Conservation (phyloP, 2,113 vertebrate species). For the Thamnaconus septentrionalis region DNA sequence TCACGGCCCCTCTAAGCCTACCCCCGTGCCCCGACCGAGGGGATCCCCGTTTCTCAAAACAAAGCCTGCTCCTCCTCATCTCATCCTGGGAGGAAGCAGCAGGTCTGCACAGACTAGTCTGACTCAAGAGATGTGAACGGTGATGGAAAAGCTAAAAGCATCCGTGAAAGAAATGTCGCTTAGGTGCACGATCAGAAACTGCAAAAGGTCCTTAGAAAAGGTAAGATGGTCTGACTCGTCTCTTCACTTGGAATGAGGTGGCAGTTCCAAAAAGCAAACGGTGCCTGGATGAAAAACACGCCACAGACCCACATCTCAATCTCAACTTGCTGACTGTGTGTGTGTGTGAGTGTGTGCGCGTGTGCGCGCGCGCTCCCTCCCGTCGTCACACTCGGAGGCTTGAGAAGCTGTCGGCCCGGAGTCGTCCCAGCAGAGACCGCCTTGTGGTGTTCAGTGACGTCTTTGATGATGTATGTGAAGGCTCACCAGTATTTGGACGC, state of each 20-base stretch:
- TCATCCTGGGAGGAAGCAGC: constrained; percentile 1
- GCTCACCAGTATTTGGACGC: constrained; percentile 76
- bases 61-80: constrained; percentile 18
- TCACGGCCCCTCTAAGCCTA: constrained; percentile 49
- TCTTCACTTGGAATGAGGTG: background rate
- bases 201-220: constrained; percentile 51
- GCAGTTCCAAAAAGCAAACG: constrained; percentile 4
- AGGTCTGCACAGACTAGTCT: constrained; percentile 26
- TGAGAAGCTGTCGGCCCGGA: constrained; percentile 58
- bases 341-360: constrained; percentile 33
- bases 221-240: too few relatives aligned
- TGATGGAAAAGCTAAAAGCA: constrained; percentile 44
- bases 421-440: constrained; percentile 59
- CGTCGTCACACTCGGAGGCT: constrained; percentile 62
- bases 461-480: constrained; percentile 80
- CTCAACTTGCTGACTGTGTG: constrained; percentile 19
- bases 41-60: background rate
- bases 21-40: constrained; percentile 36
- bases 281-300: constrained; percentile 9
- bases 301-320: constrained; percentile 9
- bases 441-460: constrained; percentile 72
- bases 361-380: constrained; percentile 39
- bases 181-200: constrained; percentile 67
- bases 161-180: constrained; percentile 41
- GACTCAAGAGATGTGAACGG: constrained; percentile 51